Evolutionary conservation across 2,888 invertebrate genomes (phyloP), one percentile per base, ranked within the genome.

Genomic region (Drepana falcataria): DNA sequence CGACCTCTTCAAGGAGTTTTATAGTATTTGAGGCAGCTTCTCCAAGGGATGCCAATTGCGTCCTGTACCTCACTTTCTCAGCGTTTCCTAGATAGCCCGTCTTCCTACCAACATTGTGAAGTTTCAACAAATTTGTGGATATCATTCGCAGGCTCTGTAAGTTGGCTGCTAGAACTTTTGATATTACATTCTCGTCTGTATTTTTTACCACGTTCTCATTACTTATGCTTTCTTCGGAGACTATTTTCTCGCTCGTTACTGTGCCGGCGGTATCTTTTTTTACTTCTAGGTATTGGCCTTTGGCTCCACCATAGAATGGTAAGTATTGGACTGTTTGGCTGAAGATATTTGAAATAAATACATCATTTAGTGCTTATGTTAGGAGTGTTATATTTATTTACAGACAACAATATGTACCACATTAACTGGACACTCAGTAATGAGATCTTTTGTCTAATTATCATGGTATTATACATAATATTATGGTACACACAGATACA

Each of bases 281-380:
- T 53, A 94, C 86, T 91, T 92, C 92, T 66, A 95, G 80, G 54
- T 93, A 92, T 78, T 95, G 94, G 0, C 95, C 95, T 71, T 93
- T 93, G 2, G 92, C 94, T 40, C 95, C 95, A 1, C 95, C 95
- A 71, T 95, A 95, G 79, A 93, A 95, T 9, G 95, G 94, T 48
- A 94, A 72, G 54, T 87, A 91, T 64, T 85, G 83, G 53, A 81
- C 73, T 49, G 83, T 71, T 57, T 69, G 77, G 59, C 88, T 88
- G 75, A 48, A 59, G 56, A 62, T 56, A 58, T 53, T 35, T 35
- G 55, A 47, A 44, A 51, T 41, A 55, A 58, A 56, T 53, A n/a
- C 53, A 52, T 35, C 7, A 47, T 35, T 53, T 51, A 51, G 21
- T 52, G 48, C 6, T 56, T 49, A 34, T 37, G 37, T 3, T 37